Percentiles rank a stretch among this genome's conserved stretches.
Conservation (phyloP, 2,888 invertebrate genomes). For the Auanema freiburgensis region DNA sequence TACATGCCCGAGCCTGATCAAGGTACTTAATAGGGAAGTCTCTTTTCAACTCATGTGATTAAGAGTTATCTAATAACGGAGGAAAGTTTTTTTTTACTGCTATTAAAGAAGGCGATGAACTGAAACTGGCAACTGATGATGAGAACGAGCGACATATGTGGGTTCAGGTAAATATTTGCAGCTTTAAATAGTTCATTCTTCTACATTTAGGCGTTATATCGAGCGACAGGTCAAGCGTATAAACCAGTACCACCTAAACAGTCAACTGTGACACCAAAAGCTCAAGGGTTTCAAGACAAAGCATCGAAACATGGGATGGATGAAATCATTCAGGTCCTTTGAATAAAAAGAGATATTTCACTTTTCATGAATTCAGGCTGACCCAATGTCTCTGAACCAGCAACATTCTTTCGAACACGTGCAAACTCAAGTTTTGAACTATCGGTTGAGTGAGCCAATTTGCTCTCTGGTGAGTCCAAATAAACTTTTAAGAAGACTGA, state of each 20-base stretch:
- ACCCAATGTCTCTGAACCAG: constrained; percentile 95
- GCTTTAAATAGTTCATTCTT: background rate
- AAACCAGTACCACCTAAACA: constrained; percentile 87
- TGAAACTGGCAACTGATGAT: constrained; percentile 91
- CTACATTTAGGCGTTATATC: constrained; percentile 79
- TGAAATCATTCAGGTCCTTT: constrained; percentile 77
- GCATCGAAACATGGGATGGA: constrained; percentile 99
- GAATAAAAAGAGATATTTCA: no score
- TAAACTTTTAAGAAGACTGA: no score
- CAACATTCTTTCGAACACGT: constrained; percentile 86
- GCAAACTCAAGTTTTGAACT: constrained; percentile 90
- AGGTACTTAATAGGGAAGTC: constrained; percentile 70
- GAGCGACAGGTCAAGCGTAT: constrained; percentile 99
- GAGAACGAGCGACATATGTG: constrained; percentile 96
- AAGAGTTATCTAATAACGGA: constrained; percentile 79
- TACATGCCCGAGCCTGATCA: constrained; percentile 90
- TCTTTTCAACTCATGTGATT: constrained; percentile 30
- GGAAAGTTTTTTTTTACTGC: constrained; percentile 96
- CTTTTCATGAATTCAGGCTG: no score
- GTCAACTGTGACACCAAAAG: constrained; percentile 57
- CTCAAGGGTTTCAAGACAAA: constrained; percentile 72
- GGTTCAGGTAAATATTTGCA: constrained; percentile 76
- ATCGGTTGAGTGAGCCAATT: constrained; percentile 94
- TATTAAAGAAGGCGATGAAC: constrained; percentile 89
- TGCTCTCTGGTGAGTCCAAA: constrained; percentile 85